Base-by-base conservation (phyloP, 1,140 invertebrate species). In the Scaptomyza pallida region DNA sequence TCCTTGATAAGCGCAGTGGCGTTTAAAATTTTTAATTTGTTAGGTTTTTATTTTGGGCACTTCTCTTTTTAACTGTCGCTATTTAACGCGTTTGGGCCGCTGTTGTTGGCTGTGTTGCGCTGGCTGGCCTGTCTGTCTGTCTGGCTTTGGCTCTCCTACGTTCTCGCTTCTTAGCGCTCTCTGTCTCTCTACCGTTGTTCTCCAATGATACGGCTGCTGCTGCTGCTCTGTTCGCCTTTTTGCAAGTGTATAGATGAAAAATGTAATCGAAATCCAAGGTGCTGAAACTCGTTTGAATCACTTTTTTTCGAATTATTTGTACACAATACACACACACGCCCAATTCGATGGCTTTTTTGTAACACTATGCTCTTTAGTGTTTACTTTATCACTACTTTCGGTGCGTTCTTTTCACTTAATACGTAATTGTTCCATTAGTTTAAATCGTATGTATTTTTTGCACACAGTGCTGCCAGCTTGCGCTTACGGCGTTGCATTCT, bases 391-490 rank as follows among this genome's bases (percentile, higher is more conserved):
- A 72, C 74, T 68, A 88, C 64, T 77, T 75, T 65, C 47, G 63
- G 56, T 73, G 81, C 77, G 78, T 86, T 85, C 69, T 85, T 86
- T 86, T 88, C 81, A 86, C 81, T 74, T 86, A 86, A 86, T 86
- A 85, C 80, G 80, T 85, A 85, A 85, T 88, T 88, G 82, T 86
- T 68, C 81, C 76, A 45, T 75, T 81, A 86, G 73, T 78, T 81
- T 77, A 81, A 88, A 86, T 81, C 78, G 81, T 85, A 85, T 88
- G 82, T 81, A 85, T 85, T 85, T 83, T 85, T 85, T 88, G 81
- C 81, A 68, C 63, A 72, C 81, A 88, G 67, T 70, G 67, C 67
- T 70, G 67, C 67, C 67, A 70, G 67, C 67, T 64, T 70, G 67
- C 67, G 67, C 67, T 70, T 64, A 70, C 67, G 67, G 67, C 67